A percentile compares a stretch with the other conserved stretches of the same genome.
Evolutionary conservation across 1,140 invertebrate species (phyloP).

Genomic region (Zaprionus capensis): DNA sequence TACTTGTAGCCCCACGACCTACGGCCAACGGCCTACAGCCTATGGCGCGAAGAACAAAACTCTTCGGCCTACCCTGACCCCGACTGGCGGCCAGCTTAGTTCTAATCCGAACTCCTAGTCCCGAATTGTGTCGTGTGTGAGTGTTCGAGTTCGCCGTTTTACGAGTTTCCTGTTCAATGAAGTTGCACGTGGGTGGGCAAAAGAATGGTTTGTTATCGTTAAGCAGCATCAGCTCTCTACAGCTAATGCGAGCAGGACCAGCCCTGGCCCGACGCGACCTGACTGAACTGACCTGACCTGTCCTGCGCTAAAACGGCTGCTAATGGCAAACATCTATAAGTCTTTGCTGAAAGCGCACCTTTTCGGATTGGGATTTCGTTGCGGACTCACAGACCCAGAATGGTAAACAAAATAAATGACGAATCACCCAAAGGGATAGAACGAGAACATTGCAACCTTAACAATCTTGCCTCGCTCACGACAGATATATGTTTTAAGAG

Average conservation of each 20-base stretch:
- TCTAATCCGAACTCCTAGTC: conserved; percentile 39
- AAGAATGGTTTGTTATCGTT: conserved; percentile 50
- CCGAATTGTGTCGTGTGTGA: conserved; percentile 5
- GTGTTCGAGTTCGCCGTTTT: conserved; percentile 41
- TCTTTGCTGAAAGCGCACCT: conserved; percentile 13
- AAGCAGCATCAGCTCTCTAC: conserved; percentile 39
- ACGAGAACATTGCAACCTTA: background rate
- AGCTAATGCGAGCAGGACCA: conserved; percentile 24
- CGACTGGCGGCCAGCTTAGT: conserved; percentile 40
- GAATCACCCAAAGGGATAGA: background rate
- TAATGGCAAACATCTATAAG: conserved; percentile 43
- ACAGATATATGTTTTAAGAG: background rate
- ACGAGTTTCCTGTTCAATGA: conserved; percentile 74
- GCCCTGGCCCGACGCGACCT: background rate
- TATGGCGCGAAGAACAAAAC: conserved; percentile 4
- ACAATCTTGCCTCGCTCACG: too few relatives aligned
- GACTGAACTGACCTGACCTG: background rate
- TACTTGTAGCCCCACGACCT: background rate
- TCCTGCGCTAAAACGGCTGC: background rate
- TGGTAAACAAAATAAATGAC: background rate
- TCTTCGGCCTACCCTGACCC: conserved; percentile 1
- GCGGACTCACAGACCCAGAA: background rate
- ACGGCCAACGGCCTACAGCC: background rate
- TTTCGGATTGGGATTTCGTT: background rate
- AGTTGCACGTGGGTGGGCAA: conserved; percentile 53